Conservation (phyloP, 2,797 vertebrate genomes). For the Thripadectes ignobilis region DNA sequence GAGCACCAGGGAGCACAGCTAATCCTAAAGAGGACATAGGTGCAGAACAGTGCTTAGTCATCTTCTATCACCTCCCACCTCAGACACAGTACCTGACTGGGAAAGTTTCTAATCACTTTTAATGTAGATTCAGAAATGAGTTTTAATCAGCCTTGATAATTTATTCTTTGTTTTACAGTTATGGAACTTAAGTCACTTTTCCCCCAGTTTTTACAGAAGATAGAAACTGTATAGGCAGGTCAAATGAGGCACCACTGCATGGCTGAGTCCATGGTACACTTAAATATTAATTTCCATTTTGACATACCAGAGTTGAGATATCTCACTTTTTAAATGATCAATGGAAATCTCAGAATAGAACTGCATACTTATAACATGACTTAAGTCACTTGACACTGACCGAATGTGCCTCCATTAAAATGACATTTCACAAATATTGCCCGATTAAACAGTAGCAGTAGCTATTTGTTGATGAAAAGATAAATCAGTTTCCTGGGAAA, state of each 20-base stretch:
- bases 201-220: neutral
- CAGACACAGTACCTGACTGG: neutral
- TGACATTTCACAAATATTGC: conserved; percentile 65
- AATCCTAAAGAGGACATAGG: neutral
- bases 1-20: neutral
- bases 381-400: conserved; percentile 60
- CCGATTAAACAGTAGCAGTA: conserved; percentile 57
- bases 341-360: conserved; percentile 14
- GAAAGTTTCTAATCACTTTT: neutral
- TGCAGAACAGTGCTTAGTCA: neutral
- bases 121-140: neutral
- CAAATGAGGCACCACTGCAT: neutral
- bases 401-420: conserved; percentile 56
- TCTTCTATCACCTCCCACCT: neutral
- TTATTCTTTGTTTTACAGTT: neutral
- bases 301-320: neutral
- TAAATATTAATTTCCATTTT: neutral
- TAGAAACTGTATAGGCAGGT: neutral
- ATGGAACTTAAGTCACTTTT: neutral
- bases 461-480: conserved; percentile 69
- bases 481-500: conserved; percentile 74
- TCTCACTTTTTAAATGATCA: neutral
- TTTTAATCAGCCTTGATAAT: neutral
- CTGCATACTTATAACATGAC: conserved; percentile 49
- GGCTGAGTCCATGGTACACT: neutral